Evolutionary conservation across 2,113 vertebrate genomes (phyloP).

Genomic region (Odontophorus gujanensis): DNA sequence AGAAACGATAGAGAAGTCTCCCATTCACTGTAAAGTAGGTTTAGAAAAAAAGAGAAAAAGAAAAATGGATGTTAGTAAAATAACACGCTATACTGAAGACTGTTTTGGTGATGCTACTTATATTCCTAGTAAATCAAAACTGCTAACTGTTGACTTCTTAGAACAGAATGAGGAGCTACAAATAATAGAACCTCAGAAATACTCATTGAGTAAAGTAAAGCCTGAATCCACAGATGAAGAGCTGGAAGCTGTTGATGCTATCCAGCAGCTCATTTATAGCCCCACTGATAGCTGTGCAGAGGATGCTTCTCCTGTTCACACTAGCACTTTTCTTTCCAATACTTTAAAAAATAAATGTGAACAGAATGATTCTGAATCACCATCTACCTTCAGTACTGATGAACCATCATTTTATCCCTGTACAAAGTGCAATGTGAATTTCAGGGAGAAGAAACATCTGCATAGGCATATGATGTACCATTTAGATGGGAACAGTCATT

Average conservation of each 20-base stretch:
- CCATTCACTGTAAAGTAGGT: slow-evolving; percentile 80
- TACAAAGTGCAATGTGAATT: slow-evolving; percentile 94
- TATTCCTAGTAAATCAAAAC: slow-evolving; percentile 80
- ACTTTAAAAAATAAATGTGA: slow-evolving; percentile 84
- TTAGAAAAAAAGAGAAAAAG: slow-evolving; percentile 85
- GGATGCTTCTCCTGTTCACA: slow-evolving; percentile 84
- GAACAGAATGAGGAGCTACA: slow-evolving; percentile 83
- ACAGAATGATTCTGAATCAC: slow-evolving; percentile 82
- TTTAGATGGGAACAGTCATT: slow-evolving; percentile 93
- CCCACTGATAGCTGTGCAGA: slow-evolving; percentile 82
- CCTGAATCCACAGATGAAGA: slow-evolving; percentile 82
- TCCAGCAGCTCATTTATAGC: slow-evolving; percentile 84
- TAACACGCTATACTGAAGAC: slow-evolving; percentile 85
- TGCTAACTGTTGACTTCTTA: slow-evolving; percentile 77
- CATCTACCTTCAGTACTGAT: slow-evolving; percentile 84
- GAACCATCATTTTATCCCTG: slow-evolving; percentile 91
- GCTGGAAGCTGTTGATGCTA: slow-evolving; percentile 81
- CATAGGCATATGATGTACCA: slow-evolving; percentile 99
- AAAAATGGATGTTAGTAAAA: slow-evolving; percentile 85
- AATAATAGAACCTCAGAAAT: slow-evolving; percentile 78
- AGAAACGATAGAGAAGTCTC: slow-evolving; percentile 82
- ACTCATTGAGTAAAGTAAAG: slow-evolving; percentile 80
- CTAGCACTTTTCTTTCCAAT: slow-evolving; percentile 81
- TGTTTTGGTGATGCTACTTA: slow-evolving; percentile 83
- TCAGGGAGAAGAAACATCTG: slow-evolving; percentile 92